Conservation (phyloP, 1,140 invertebrate species). For the Geopemphigus sp. region DNA sequence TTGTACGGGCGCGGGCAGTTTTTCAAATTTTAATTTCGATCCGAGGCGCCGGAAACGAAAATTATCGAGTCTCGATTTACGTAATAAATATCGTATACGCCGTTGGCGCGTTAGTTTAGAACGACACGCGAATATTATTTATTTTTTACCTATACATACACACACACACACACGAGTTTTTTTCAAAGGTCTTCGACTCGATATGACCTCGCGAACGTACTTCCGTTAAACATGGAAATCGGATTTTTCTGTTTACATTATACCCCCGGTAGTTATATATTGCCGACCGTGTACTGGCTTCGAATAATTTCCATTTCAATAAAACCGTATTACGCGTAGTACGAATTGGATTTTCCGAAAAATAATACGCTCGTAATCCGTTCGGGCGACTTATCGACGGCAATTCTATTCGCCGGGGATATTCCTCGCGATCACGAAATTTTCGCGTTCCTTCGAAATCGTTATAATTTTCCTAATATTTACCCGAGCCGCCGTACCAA, state of each 20-base stretch:
- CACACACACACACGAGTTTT: too few species aligned
- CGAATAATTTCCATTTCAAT: too few species aligned
- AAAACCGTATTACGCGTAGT: too few species aligned
- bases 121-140: constrained; percentile 5
- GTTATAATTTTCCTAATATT: too few species aligned
- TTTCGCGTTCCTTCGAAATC: too few species aligned
- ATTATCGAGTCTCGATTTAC: neutral
- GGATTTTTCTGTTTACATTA: neutral
- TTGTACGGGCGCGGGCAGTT: neutral
- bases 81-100: constrained; percentile 10
- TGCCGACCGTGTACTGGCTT: neutral
- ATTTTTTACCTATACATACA: neutral
- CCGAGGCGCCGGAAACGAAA: neutral
- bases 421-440: too few species aligned
- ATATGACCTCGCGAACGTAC: neutral
- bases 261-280: neutral
- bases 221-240: neutral
- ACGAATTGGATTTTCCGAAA: too few species aligned
- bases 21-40: neutral
- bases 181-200: constrained; percentile 2
- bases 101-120: neutral
- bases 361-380: too few species aligned
- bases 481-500: too few species aligned
- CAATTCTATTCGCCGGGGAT: too few species aligned
- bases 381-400: too few species aligned